Percentiles rank a stretch among this genome's conserved stretches.
Evolutionary conservation across 2,113 vertebrate genomes (phyloP).

Genomic region (Sinocyclocheilus grahami): DNA sequence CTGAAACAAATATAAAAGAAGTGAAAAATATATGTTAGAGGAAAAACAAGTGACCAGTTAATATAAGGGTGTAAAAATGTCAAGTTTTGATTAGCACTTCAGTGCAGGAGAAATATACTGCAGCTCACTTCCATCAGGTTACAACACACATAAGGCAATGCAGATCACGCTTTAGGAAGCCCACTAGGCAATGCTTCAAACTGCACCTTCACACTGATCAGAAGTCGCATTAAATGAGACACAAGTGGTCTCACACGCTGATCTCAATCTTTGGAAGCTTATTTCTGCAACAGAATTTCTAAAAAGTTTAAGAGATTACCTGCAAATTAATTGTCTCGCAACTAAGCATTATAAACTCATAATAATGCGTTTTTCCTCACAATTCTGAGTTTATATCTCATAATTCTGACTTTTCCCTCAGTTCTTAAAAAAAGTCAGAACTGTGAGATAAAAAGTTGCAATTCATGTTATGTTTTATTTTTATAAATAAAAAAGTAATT

Average conservation of each 20-base stretch:
- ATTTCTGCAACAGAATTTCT: background rate
- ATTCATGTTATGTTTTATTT: too few relatives aligned
- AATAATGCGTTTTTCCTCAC: too few relatives aligned
- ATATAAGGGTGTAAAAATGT: constrained; percentile 54
- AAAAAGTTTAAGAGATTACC: background rate
- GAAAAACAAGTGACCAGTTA: constrained; percentile 54
- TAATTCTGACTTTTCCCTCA: too few relatives aligned
- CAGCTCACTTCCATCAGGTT: too few relatives aligned
- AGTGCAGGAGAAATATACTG: too few relatives aligned
- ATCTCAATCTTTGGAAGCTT: background rate
- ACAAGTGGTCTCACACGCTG: constrained; percentile 6
- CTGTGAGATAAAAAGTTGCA: too few relatives aligned
- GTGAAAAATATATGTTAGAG: constrained; percentile 43
- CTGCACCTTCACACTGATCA: constrained; percentile 22
- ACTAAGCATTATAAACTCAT: background rate
- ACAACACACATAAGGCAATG: constrained; percentile 45
- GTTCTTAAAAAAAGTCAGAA: too few relatives aligned
- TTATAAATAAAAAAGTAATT: too few relatives aligned
- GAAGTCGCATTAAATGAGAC: background rate
- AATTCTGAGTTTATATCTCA: too few relatives aligned
- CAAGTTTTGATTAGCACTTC: constrained; percentile 57
- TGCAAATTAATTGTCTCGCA: background rate
- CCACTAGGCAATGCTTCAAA: background rate
- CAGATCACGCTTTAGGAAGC: background rate
- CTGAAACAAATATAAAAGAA: constrained; percentile 20